These are phyloP conservation scores for Drosophila pandora DNA, from an alignment of 1,140 invertebrate genomes.

Conservation along the genomic window DNA sequence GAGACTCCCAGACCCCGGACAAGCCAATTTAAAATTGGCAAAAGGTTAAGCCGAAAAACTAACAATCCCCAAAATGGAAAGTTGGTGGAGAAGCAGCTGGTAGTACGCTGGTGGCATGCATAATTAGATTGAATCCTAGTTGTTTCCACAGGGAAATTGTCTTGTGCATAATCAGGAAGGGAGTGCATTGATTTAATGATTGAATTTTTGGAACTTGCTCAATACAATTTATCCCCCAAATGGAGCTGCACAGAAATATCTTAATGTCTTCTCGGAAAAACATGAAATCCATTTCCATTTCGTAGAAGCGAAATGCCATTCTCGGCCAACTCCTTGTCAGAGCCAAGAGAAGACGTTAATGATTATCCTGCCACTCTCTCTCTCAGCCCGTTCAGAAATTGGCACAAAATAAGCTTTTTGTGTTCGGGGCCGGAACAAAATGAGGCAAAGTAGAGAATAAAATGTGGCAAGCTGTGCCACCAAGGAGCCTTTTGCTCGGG, in stretches of 20 bases:
- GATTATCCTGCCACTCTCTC: conserved; percentile 38
- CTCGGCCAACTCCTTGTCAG: neutral
- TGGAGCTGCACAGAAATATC: neutral
- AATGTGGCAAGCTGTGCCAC: neutral
- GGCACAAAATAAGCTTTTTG: conserved; percentile 74
- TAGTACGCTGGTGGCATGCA: conserved; percentile 69
- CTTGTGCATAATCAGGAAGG: conserved; percentile 44
- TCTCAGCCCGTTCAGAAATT: conserved; percentile 60
- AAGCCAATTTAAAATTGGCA: conserved; percentile 80
- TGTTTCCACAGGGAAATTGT: conserved; percentile 48
- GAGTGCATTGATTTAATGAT: conserved; percentile 61
- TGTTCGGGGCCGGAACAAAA: conserved; percentile 16
- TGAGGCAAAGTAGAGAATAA: conserved; percentile 12
- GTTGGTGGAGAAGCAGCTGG: conserved; percentile 16
- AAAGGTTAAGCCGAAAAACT: conserved; percentile 79
- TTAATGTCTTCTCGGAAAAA: neutral
- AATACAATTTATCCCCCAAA: neutral
- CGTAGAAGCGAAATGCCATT: conserved; percentile 16
- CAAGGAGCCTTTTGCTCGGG: conserved; percentile 30
- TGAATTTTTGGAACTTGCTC: neutral
- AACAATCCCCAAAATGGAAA: conserved; percentile 49
- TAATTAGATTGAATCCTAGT: conserved; percentile 63
- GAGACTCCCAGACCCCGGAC: conserved; percentile 10
- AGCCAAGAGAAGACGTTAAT: conserved; percentile 22
- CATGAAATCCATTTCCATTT: neutral